Base-by-base conservation (phyloP, 1,140 invertebrate genomes). In the Spodoptera litura region DNA sequence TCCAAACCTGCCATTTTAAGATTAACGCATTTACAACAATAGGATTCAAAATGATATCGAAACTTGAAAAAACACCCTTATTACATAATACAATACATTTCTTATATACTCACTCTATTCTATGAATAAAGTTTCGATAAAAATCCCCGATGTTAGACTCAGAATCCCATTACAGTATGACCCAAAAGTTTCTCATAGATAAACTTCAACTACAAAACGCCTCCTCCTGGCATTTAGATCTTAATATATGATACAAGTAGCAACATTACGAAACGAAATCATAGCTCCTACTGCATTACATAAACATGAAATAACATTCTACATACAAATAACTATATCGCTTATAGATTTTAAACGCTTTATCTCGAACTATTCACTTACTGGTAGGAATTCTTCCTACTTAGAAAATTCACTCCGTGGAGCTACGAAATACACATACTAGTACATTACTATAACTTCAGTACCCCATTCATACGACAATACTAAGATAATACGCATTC, bases 401-500 rank as follows among this genome's bases (percentile, higher is more conserved):
- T 15, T 56, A 44, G 13, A 55, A 13, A 74, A 75, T 64, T 62
- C 55, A 75, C 27, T 75, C 35, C n/a, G 52, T 31, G 10, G 62
- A 20, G 10, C 10, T 25, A 55, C 61, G 51, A 66, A 66, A 75
- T 75, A 75, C 64, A 61, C 59, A 53, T 53, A 49, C 52, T 68
- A 77, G 62, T 77, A 66, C 52, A 77, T 77, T 77, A 56, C 52
- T 77, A 64, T 77, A 58, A 77, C 74, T 77, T 44, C 35, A 78
- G 35, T 73, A 52, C 4, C 31, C 59, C 51, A 79, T 79, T 79
- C 70, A 81, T 38, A 76, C 61, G 49, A 61, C 75, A 74, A 81
- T 78, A 56, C 59, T 15, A 59, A 81, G 66, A 81, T 76, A 81
- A 78, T 78, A 74, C 38, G 12, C 35, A 64, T 68, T 75, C 64